Evolutionary conservation across 2,797 vertebrate species (phyloP).

Genomic region (Cichlasoma orientale): DNA sequence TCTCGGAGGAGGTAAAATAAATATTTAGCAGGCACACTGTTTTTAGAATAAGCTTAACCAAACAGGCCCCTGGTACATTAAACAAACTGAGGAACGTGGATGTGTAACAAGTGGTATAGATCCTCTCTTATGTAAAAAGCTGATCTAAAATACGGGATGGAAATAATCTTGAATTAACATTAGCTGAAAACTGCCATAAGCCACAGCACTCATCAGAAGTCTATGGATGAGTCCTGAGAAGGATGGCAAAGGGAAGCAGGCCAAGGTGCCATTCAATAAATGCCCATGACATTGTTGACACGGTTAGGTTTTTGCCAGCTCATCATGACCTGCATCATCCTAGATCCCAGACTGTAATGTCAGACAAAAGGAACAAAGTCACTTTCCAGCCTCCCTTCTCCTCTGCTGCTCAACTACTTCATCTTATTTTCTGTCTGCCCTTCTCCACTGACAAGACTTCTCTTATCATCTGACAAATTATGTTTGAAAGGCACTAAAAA

Average conservation of each 20-base stretch:
- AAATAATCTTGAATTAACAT: neutral
- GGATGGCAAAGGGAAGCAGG: no score
- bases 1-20: neutral
- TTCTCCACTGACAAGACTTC: neutral
- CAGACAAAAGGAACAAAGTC: conserved; percentile 36
- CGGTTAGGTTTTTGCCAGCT: neutral
- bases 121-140: neutral
- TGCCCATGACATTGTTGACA: neutral
- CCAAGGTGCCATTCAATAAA: neutral
- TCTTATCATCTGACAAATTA: neutral
- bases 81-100: neutral
- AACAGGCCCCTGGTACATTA: neutral
- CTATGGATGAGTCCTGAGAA: neutral
- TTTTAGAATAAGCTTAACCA: neutral
- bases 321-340: conserved; percentile 34
- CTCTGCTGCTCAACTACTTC: neutral
- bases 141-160: neutral
- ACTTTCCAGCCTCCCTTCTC: conserved; percentile 5
- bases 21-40: neutral
- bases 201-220: no score
- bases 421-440: neutral
- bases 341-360: conserved; percentile 15
- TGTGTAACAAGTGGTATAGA: neutral
- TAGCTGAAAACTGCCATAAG: neutral
- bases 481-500: neutral